Percentiles rank a stretch among this genome's conserved stretches.
These are phyloP conservation scores for Epirrhoe tristata DNA, from an alignment of 2,888 invertebrate species.

Conservation along the genomic window DNA sequence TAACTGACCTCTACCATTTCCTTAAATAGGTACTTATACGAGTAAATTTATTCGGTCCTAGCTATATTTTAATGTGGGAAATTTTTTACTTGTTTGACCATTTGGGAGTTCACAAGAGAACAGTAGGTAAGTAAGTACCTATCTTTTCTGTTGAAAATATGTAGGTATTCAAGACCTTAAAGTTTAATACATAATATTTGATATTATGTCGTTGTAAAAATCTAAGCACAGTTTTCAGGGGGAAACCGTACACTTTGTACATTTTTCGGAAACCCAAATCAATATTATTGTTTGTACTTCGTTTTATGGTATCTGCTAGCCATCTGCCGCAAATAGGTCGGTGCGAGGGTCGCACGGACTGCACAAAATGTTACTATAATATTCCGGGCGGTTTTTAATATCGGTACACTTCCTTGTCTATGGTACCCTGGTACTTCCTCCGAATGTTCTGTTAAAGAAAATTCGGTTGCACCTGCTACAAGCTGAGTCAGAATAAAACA, in stretches of 20 bases:
- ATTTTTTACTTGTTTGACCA: too few relatives aligned
- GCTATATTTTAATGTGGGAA: not conserved
- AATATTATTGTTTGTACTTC: slow-evolving; percentile 30
- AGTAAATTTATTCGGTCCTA: not conserved
- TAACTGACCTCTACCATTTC: slow-evolving; percentile 13
- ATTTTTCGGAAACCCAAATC: slow-evolving; percentile 20
- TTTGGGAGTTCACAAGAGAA: too few relatives aligned
- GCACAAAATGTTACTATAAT: slow-evolving; percentile 36
- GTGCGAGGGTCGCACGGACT: slow-evolving; percentile 23
- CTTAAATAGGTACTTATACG: not conserved
- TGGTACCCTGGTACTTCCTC: slow-evolving; percentile 14
- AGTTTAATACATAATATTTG: too few relatives aligned
- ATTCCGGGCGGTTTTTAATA: slow-evolving; percentile 31
- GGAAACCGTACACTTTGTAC: not conserved
- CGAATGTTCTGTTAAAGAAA: not conserved
- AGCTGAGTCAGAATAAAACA: not conserved
- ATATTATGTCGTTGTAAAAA: too few relatives aligned
- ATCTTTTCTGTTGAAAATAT: too few relatives aligned
- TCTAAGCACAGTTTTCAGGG: not conserved
- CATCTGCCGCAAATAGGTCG: slow-evolving; percentile 38
- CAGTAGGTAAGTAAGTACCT: too few relatives aligned
- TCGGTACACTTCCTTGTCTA: slow-evolving; percentile 26
- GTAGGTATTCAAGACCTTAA: too few relatives aligned
- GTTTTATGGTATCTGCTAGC: slow-evolving; percentile 37
- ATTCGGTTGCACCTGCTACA: not conserved